A percentile compares a stretch with the other conserved stretches of the same genome.
Conservation (phyloP, 2,113 vertebrate genomes). For the Cyprinodon variegatus region DNA sequence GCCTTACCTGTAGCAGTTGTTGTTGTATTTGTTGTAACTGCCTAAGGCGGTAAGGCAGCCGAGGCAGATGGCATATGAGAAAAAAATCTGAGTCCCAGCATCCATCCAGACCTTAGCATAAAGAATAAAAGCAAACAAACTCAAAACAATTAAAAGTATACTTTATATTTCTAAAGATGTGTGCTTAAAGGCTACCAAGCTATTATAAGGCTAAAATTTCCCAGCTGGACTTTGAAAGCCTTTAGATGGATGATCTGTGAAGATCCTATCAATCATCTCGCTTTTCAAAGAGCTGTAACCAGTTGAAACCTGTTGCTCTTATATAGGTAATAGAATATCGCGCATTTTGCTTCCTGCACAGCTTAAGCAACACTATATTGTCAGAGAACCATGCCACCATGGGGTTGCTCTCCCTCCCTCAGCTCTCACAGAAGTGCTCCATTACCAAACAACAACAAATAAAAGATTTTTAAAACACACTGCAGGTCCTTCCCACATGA, state of each 20-base stretch:
- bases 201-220: background rate
- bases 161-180: background rate
- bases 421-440: too few species aligned
- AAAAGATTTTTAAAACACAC: background rate
- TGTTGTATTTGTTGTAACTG: constrained; percentile 97
- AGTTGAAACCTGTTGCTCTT: background rate
- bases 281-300: background rate
- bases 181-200: background rate
- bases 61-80: constrained; percentile 94
- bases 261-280: background rate
- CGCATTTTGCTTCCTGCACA: background rate
- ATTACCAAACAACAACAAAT: background rate
- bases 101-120: constrained; percentile 95
- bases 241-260: background rate
- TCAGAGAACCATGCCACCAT: background rate
- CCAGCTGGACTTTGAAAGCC: background rate
- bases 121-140: background rate
- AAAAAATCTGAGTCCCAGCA: constrained; percentile 97
- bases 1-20: constrained; percentile 95
- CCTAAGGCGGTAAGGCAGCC: constrained; percentile 94
- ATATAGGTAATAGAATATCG: background rate
- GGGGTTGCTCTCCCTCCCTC: background rate
- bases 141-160: background rate
- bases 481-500: too few species aligned
- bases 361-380: background rate